Base-by-base conservation (phyloP, 2,888 invertebrate genomes). In the Heliconius ismenius region DNA sequence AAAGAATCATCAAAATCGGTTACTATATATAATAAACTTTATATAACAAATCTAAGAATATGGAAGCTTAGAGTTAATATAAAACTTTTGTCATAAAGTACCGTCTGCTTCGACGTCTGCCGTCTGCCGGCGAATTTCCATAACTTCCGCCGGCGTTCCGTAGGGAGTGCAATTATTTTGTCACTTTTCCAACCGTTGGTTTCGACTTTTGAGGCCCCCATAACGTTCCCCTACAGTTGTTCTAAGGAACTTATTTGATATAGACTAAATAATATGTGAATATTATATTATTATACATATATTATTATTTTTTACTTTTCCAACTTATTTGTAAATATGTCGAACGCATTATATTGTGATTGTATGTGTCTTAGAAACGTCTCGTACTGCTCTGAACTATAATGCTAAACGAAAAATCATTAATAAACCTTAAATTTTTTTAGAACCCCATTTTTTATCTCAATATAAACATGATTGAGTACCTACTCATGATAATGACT, bases 131-230 rank as follows among this genome's bases (percentile, higher is more conserved):
- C 32, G 26, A 58, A 62, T 62, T 74, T 64, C 54, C 63, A 49
- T 74, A 64, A 64, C 64, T 74, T 64, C 73, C 73, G 73, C 28
- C 15, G 26, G 73, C 49, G 64, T 43, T 54, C 21, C 24, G 63
- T 64, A 64, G 24, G 73, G 49, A 74, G 49, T 64, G 49, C 73
- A 74, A 74, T 74, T 73, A 73, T 73, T 49, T 39, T 64, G 49
- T 74, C 62, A 60, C 58, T 73, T 73, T 73, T 62, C 54, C 10
- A 26, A 7, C 62, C n/a, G 7, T 58, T 36, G 67, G 24, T 67
- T 36, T 13, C 21, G 39, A 62, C 62, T 73, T 73, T 43, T 24
- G 58, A 39, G 32, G 26, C 36, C 26, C 60, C 24, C n/a, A 73
- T 39, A 62, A 39, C n/a, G 13, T 60, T 72, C 7, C 13, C 18